Evolutionary conservation across 2,888 invertebrate species (phyloP), one percentile per base, ranked within the genome.

Genomic region (Polyploca ridens): DNA sequence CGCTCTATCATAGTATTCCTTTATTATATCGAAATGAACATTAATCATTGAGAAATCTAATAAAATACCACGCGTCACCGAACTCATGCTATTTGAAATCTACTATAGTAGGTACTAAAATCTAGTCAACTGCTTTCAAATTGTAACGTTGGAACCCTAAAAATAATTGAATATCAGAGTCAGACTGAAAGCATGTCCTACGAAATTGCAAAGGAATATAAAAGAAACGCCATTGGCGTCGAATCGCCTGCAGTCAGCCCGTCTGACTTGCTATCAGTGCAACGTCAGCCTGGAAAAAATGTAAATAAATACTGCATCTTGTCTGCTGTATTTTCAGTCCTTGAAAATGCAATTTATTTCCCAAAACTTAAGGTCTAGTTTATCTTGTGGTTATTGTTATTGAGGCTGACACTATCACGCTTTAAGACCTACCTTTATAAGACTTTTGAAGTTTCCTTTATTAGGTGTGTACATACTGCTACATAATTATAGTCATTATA

Each of bases 251-350:
- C 57, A 63, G 38, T 19, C 19, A 19, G 19, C 16, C 35, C 58
- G 60, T 65, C 58, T 66, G 58, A 35, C 38, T 61, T 62, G 66
- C 58, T 66, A 66, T 66, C 66, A 35, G 64, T 27, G 49, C 19
- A 63, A 54, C 46, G 64, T 49, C 64, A 64, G 62, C 11, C 35
- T 33, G 14, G 38, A 33, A 57, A 63, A 63, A 19, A 54, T 54
- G 8, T 19, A 46, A 14, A 49, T 57, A 27, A 58, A n/a, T 63
- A 57, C 33, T 49, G 49, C 33, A 38, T 38, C 62, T 57, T 16
- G 19, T 63, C 7, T 63, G 19, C 27, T 44, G 44, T 14, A 14
- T 44, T 44, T 44, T 14, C 14, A 14, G 14, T 5, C 44, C 44
- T 14, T 44, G 10, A 44, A 46, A 46, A 46, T 46, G n/a, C 5